A percentile compares a stretch with the other conserved stretches of the same genome.
Conservation (phyloP, 1,140 invertebrate species). For the Heliconius hewitsoni region DNA sequence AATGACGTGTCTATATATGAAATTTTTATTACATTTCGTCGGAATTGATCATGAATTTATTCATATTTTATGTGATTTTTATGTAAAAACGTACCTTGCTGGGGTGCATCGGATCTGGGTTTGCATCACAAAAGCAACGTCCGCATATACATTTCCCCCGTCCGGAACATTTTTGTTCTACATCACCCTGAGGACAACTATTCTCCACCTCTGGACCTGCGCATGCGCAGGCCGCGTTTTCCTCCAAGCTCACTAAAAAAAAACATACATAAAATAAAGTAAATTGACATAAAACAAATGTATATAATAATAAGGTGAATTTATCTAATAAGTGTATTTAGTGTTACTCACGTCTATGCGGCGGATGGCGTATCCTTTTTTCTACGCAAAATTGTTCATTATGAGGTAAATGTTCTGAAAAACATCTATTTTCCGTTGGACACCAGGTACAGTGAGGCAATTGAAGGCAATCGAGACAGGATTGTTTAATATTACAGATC, state of each 20-base stretch:
- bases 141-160: conserved; percentile 66
- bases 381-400: conserved; percentile 51
- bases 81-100: conserved; percentile 55
- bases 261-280: too few relatives aligned
- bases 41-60: too few relatives aligned
- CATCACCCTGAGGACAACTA: conserved; percentile 51
- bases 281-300: too few relatives aligned
- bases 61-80: too few relatives aligned
- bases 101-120: conserved; percentile 55
- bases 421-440: conserved; percentile 57
- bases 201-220: conserved; percentile 43
- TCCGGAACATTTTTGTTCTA: conserved; percentile 54
- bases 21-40: too few relatives aligned
- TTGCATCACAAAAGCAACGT: conserved; percentile 58
- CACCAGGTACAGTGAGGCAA: conserved; percentile 71
- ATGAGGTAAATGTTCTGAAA: conserved; percentile 49
- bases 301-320: too few relatives aligned
- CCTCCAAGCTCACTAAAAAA: conserved; percentile 63
- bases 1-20: too few relatives aligned
- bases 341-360: conserved; percentile 65
- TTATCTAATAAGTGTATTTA: too few relatives aligned
- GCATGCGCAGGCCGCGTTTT: conserved; percentile 67
- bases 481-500: conserved; percentile 62
- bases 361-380: conserved; percentile 44
- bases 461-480: conserved; percentile 65